A percentile compares a stretch with the other conserved stretches of the same genome.
Evolutionary conservation across 1,140 invertebrate genomes (phyloP).

Genomic region (Eubasilissa regina): DNA sequence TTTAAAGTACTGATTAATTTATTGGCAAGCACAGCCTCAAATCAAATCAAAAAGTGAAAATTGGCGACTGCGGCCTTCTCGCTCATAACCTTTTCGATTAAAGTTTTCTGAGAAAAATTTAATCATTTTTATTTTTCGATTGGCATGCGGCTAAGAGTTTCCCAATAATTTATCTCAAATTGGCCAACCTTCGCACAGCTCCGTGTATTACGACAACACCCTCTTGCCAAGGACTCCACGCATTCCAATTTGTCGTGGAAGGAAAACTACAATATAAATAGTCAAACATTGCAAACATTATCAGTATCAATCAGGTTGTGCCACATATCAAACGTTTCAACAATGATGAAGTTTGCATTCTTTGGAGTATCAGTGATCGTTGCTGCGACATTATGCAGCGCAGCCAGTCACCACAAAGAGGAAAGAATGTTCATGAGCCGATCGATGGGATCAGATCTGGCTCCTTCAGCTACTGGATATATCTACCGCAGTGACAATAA

Average conservation of each 20-base stretch:
- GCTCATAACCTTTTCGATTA: too few species aligned
- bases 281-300: constrained; percentile 3
- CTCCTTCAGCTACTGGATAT: constrained; percentile 71
- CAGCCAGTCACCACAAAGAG: constrained; percentile 59
- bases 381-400: constrained; percentile 18
- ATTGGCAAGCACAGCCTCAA: too few species aligned
- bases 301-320: constrained; percentile 31
- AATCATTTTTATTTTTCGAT: too few species aligned
- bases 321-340: not conserved
- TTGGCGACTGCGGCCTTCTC: too few species aligned
- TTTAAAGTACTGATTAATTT: too few species aligned
- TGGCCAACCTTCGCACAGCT: not conserved
- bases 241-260: too few species aligned
- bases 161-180: too few species aligned
- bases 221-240: too few species aligned
- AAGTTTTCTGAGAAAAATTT: too few species aligned
- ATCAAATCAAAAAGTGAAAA: too few species aligned
- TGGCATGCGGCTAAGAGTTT: too few species aligned
- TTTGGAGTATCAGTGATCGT: constrained; percentile 22
- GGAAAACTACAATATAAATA: constrained; percentile 10
- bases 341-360: not conserved
- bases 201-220: not conserved
- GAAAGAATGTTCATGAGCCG: constrained; percentile 71
- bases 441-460: constrained; percentile 69
- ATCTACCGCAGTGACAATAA: constrained; percentile 71